Conservation (phyloP, 2,797 vertebrate species). For the Clarias fuscus region DNA sequence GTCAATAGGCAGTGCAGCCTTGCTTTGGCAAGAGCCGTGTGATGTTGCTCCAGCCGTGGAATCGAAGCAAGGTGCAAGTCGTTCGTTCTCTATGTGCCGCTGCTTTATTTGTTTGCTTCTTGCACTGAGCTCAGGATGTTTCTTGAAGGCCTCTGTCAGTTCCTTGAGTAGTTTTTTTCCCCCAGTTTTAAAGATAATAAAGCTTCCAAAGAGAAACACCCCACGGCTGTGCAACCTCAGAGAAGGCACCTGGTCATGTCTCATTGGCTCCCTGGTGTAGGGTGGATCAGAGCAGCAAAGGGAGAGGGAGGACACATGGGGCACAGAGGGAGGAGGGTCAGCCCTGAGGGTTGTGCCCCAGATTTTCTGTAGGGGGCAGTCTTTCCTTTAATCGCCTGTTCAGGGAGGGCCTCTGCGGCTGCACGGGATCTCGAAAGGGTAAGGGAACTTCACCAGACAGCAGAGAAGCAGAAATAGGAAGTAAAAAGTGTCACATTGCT, state of each 20-base stretch:
- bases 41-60: constrained; percentile 67
- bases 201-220: constrained; percentile 54
- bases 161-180: constrained; percentile 45
- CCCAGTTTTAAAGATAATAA: constrained; percentile 57
- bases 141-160: constrained; percentile 48
- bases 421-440: constrained; percentile 43
- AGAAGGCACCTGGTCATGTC: constrained; percentile 62
- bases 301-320: constrained; percentile 41
- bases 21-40: constrained; percentile 70
- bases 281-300: constrained; percentile 53
- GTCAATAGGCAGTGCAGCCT: constrained; percentile 75
- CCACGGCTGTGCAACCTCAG: constrained; percentile 55
- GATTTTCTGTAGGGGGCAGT: constrained; percentile 63
- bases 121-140: constrained; percentile 63
- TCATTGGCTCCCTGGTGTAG: constrained; percentile 56
- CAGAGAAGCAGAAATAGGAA: constrained; percentile 22
- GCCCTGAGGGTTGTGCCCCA: constrained; percentile 54
- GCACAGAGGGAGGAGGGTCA: constrained; percentile 43
- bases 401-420: constrained; percentile 42
- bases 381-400: constrained; percentile 58
- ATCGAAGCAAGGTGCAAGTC: constrained; percentile 64
- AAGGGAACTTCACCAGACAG: constrained; percentile 35
- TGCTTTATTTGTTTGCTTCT: constrained; percentile 68
- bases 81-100: constrained; percentile 59
- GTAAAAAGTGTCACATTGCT: constrained; percentile 30